These are phyloP conservation scores for Adoxophyes honmai DNA, from an alignment of 1,140 invertebrate species.

Conservation along the genomic window DNA sequence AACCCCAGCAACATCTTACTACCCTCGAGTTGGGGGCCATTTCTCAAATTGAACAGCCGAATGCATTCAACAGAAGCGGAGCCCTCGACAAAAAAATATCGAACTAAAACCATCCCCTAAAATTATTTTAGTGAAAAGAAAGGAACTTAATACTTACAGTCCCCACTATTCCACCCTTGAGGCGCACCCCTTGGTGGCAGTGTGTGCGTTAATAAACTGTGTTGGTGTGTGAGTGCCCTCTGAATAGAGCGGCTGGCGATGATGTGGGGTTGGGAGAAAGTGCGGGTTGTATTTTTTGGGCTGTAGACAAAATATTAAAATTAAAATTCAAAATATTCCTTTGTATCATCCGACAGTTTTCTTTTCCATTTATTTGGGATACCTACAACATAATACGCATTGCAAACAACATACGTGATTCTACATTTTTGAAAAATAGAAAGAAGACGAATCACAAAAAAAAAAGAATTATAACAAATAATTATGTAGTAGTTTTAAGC, in stretches of 20 bases:
- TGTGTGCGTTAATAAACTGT: slow-evolving; percentile 33
- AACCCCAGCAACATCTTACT: slow-evolving; percentile 47
- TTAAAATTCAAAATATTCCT: too few species aligned
- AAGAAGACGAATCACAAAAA: too few species aligned
- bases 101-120: slow-evolving; percentile 74
- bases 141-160: slow-evolving; percentile 77
- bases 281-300: background rate
- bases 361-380: too few species aligned
- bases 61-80: slow-evolving; percentile 60
- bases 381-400: too few species aligned
- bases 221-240: slow-evolving; percentile 59
- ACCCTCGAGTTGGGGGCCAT: slow-evolving; percentile 58
- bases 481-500: too few species aligned
- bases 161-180: slow-evolving; percentile 57
- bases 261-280: slow-evolving; percentile 33
- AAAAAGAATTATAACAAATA: too few species aligned
- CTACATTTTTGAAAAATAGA: too few species aligned
- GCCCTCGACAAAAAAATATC: slow-evolving; percentile 67
- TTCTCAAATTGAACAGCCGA: slow-evolving; percentile 64
- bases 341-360: too few species aligned
- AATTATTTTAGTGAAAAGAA: slow-evolving; percentile 77
- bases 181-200: slow-evolving; percentile 54
- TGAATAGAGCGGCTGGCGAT: slow-evolving; percentile 57
- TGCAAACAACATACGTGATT: too few species aligned
- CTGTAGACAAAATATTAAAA: too few species aligned